phyloP scores from a whole-genome alignment of 2,113 vertebrate genomes.

The Mesitornis unicolor region DNA sequence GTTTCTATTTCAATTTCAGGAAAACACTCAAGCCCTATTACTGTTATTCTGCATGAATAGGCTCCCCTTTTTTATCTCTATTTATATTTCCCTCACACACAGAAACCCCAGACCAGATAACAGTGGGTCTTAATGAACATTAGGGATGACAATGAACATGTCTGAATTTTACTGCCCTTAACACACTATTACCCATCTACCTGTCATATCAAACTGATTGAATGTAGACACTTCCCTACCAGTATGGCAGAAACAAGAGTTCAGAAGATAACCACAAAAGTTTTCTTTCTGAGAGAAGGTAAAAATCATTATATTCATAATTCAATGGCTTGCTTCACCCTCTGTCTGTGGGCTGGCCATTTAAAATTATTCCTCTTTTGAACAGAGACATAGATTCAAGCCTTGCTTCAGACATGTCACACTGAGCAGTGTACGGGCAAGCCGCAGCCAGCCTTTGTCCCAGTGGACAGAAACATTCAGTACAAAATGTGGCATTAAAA shows the following conservation, averaged over 20 bases:
- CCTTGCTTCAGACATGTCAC: background rate
- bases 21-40: background rate
- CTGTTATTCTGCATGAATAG: background rate
- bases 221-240: background rate
- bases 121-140: fast-evolving
- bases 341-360: background rate
- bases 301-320: background rate
- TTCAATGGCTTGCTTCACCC: background rate
- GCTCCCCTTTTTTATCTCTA: background rate
- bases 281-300: background rate
- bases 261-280: background rate
- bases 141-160: background rate
- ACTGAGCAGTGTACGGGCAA: background rate
- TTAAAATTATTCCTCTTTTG: background rate
- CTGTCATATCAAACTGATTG: background rate
- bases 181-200: background rate
- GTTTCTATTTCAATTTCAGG: background rate
- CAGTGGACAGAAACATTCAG: background rate
- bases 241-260: background rate
- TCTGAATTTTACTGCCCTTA: background rate
- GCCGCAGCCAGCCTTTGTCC: background rate
- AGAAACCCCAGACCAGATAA: background rate
- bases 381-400: background rate
- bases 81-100: background rate
- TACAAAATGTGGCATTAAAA: background rate